A percentile compares a stretch with the other conserved stretches of the same genome.
phyloP scores from a whole-genome alignment of 2,888 invertebrate genomes.

The Colostygia pectinataria region DNA sequence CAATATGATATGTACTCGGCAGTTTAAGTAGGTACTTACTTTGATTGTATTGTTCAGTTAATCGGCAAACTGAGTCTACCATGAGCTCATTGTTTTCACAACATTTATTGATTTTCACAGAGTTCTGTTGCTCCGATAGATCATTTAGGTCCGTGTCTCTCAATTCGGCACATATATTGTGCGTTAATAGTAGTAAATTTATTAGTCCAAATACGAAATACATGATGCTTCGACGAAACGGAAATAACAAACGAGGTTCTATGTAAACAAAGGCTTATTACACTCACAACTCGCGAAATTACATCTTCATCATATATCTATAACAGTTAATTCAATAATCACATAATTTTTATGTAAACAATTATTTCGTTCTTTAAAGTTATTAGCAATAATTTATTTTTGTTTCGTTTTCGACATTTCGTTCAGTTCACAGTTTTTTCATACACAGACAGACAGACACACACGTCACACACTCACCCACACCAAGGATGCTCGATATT shows the following conservation, averaged over 20 bases:
- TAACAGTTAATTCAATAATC: too few relatives aligned
- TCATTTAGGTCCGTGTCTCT: conserved; percentile 73
- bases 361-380: too few relatives aligned
- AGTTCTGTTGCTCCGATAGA: conserved; percentile 69
- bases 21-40: conserved; percentile 65
- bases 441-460: too few relatives aligned
- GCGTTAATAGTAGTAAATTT: conserved; percentile 52
- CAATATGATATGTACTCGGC: conserved; percentile 7
- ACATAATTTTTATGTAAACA: neutral
- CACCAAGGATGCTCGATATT: too few relatives aligned
- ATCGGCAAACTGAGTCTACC: conserved; percentile 86
- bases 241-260: neutral
- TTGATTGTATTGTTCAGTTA: conserved; percentile 84
- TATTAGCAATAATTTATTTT: too few relatives aligned
- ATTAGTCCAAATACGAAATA: conserved; percentile 60
- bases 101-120: conserved; percentile 89
- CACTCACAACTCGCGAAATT: conserved; percentile 4
- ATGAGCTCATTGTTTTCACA: conserved; percentile 88
- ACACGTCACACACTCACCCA: too few relatives aligned
- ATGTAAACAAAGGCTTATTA: neutral
- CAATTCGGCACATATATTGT: conserved; percentile 44
- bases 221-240: conserved; percentile 27
- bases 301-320: too few relatives aligned
- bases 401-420: too few relatives aligned
- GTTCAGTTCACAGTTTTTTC: too few relatives aligned